Evolutionary conservation across 2,113 vertebrate species (phyloP).

Genomic region (Steatornis caripensis): DNA sequence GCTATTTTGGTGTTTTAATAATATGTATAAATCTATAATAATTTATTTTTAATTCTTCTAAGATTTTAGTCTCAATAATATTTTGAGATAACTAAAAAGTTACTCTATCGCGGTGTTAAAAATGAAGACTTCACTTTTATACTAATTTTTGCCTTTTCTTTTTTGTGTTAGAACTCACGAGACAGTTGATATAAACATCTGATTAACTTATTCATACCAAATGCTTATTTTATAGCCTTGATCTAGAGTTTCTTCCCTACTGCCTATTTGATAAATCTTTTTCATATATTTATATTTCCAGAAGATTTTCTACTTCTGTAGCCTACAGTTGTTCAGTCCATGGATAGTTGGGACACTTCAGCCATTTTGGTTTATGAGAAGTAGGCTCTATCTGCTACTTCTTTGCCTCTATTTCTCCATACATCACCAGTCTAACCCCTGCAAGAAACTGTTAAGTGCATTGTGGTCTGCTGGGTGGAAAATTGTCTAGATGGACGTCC

Average conservation of each 20-base stretch:
- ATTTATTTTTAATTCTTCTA: neutral
- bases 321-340: neutral
- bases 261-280: neutral
- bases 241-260: neutral
- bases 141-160: neutral
- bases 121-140: neutral
- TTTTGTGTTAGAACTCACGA: neutral
- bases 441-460: neutral
- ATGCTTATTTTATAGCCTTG: neutral
- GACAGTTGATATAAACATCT: neutral
- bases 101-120: neutral
- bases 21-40: neutral
- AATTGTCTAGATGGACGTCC: neutral
- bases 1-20: neutral
- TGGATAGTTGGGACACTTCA: neutral
- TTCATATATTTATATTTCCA: neutral
- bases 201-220: neutral
- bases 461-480: neutral
- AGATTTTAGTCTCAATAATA: neutral
- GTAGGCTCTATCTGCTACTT: neutral
- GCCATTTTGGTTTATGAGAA: neutral
- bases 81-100: neutral
- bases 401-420: neutral
- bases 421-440: neutral
- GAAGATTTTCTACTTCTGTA: neutral